A percentile compares a stretch with the other conserved stretches of the same genome.
These are phyloP conservation scores for Ashinkailepas kermadecensis DNA, from an alignment of 2,888 invertebrate species.

Conservation along the genomic window DNA sequence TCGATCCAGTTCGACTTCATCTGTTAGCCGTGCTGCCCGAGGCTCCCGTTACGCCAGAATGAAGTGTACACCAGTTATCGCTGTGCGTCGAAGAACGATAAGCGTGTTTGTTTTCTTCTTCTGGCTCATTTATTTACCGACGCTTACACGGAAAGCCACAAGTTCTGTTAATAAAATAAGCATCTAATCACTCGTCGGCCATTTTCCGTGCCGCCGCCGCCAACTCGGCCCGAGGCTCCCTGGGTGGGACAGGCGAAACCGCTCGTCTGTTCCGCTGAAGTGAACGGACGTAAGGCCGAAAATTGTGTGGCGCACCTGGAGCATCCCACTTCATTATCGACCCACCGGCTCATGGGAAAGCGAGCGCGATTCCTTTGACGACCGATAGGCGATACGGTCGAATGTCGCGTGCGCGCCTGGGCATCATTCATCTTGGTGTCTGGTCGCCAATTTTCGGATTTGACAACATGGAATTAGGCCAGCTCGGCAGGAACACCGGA, in stretches of 20 bases:
- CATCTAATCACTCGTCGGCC: slow-evolving; percentile 10
- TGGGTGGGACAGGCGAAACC: neutral
- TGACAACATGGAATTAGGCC: slow-evolving; percentile 23
- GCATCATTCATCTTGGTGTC: slow-evolving; percentile 11
- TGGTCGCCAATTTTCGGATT: slow-evolving; percentile 17
- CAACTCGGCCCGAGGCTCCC: neutral
- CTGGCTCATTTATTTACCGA: slow-evolving; percentile 4
- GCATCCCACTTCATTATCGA: slow-evolving; percentile 16
- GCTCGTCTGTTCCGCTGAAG: neutral
- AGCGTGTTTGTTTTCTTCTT: slow-evolving; percentile 18
- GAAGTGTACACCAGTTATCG: neutral
- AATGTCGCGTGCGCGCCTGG: neutral
- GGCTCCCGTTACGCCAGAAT: too few species aligned
- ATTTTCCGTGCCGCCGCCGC: neutral
- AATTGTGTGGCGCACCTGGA: neutral
- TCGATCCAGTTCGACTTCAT: too few species aligned
- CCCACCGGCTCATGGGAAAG: neutral
- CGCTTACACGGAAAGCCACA: slow-evolving; percentile 11
- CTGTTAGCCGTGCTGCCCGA: too few species aligned
- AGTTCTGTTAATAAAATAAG: slow-evolving; percentile 23
- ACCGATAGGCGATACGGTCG: neutral
- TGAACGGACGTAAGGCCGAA: neutral
- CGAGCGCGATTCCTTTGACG: neutral
- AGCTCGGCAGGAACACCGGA: neutral
- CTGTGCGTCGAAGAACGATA: neutral